phyloP scores from a whole-genome alignment of 2,113 vertebrate genomes.

The Nannobrachium achirus region DNA sequence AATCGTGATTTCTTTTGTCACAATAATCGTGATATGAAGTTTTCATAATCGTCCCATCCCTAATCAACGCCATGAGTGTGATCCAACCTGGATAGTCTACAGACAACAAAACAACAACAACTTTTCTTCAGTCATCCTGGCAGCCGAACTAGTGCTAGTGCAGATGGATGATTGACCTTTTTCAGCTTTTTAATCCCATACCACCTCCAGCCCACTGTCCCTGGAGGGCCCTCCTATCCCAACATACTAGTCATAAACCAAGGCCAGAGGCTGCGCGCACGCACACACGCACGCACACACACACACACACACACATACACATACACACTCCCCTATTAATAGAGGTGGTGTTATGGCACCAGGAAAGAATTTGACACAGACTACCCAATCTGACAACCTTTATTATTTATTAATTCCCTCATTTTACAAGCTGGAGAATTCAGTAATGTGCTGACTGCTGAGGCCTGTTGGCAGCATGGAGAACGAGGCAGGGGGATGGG shows the following conservation, averaged over 20 bases:
- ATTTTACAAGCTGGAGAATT: constrained; percentile 74
- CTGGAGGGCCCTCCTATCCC: constrained; percentile 20
- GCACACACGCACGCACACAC: constrained; percentile 8
- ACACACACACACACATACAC: constrained; percentile 34
- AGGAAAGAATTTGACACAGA: constrained; percentile 77
- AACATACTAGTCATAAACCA: constrained; percentile 34
- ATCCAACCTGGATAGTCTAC: constrained; percentile 26
- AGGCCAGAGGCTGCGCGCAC: constrained; percentile 17
- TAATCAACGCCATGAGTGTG: neutral
- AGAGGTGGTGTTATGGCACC: constrained; percentile 71
- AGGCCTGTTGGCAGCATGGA: constrained; percentile 62
- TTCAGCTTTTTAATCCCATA: constrained; percentile 18
- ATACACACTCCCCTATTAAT: constrained; percentile 53
- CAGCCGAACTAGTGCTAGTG: constrained; percentile 20
- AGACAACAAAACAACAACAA: neutral
- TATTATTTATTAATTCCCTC: constrained; percentile 79
- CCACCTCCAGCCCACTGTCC: constrained; percentile 27
- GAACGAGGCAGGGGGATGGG: constrained; percentile 22
- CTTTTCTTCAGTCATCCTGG: neutral
- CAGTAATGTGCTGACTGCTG: constrained; percentile 71
- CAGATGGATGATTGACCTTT: neutral
- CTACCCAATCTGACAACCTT: constrained; percentile 71
- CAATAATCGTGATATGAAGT: too few species aligned
- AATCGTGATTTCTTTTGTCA: too few species aligned
- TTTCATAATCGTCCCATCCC: too few species aligned